Base-by-base conservation (phyloP, 2,113 vertebrate species). In the Muntiacus reevesi region DNA sequence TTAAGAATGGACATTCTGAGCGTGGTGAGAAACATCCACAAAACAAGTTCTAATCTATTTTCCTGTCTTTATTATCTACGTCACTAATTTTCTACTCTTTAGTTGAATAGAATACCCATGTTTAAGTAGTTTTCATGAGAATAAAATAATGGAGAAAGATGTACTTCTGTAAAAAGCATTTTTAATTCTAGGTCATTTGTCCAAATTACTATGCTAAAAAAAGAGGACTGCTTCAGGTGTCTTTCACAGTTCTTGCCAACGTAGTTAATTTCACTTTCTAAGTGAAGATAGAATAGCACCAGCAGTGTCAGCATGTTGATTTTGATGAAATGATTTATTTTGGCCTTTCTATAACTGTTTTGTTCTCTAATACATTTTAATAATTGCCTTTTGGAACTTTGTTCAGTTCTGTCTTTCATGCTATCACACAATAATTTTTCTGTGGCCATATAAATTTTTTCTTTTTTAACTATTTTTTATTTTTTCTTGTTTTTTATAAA, bases 241-340 rank as follows among this genome's bases (percentile, higher is more conserved):
- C 23, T 54, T 50, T 64, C 50, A 2, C n/a, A 40, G 25, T 62
- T 13, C 7, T 47, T 71, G 30, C 93, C 59, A 78, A 62, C 1
- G 7, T 43, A 60, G 19, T 25, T 11, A 25, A 16, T 23, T 25
- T 17, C 52, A 3, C 25, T 30, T 71, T 30, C 45, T 36, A 50
- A 71, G 62, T 36, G 40, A 82, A 89, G 59, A 89, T 36, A 45
- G 94, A 97, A 90, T 9, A 97, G 95, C 94, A 6, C 96, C 97
- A 92, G 36, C 98, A 97, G 84, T 98, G 94, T 93, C 95, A 78
- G 76, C 54, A 64, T 54, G 30, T 8, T 90, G 13, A 30, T 60
- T 27, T 76, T 67, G 21, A 59, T 11, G 3, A 62, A 87, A 13
- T 28, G 2, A 67, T 23, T 88, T 57, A 30, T 1, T 50, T 50